Evolutionary conservation across 2,797 vertebrate genomes (phyloP).

Genomic region (Menidia menidia): DNA sequence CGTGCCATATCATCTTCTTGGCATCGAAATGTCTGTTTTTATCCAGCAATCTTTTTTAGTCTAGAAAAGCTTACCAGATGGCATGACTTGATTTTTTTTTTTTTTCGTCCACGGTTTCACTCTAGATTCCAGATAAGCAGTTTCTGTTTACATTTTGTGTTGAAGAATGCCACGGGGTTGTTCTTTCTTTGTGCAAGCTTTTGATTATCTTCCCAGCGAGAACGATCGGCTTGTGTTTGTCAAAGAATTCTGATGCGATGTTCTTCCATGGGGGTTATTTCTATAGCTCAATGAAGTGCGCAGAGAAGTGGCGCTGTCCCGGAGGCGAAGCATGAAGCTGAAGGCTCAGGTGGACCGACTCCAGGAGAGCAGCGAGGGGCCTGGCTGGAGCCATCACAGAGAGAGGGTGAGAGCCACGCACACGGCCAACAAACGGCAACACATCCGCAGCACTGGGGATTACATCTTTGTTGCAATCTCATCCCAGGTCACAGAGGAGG

Average conservation of each 20-base stretch:
- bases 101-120: constrained; percentile 28
- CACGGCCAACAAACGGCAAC: accelerated
- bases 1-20: background rate
- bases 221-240: background rate
- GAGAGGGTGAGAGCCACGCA: constrained; percentile 63
- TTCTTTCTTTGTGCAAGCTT: background rate
- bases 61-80: background rate
- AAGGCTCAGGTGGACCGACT: constrained; percentile 85
- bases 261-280: background rate
- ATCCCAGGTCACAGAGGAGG: constrained; percentile 78
- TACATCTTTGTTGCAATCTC: background rate
- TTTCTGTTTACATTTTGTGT: constrained; percentile 53
- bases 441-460: background rate
- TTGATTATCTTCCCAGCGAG: background rate
- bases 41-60: too few relatives aligned
- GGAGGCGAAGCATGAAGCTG: constrained; percentile 78
- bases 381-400: constrained; percentile 76
- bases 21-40: too few relatives aligned
- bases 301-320: constrained; percentile 81
- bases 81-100: constrained; percentile 55
- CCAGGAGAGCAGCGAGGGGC: constrained; percentile 74
- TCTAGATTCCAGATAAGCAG: constrained; percentile 56
- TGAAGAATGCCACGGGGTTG: constrained; percentile 19
- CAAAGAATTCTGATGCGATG: constrained; percentile 10
- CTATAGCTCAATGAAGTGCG: constrained; percentile 82